A percentile compares a stretch with the other conserved stretches of the same genome.
These are phyloP conservation scores for Azorinus chamasolen DNA, from an alignment of 2,888 invertebrate genomes.

Conservation along the genomic window DNA sequence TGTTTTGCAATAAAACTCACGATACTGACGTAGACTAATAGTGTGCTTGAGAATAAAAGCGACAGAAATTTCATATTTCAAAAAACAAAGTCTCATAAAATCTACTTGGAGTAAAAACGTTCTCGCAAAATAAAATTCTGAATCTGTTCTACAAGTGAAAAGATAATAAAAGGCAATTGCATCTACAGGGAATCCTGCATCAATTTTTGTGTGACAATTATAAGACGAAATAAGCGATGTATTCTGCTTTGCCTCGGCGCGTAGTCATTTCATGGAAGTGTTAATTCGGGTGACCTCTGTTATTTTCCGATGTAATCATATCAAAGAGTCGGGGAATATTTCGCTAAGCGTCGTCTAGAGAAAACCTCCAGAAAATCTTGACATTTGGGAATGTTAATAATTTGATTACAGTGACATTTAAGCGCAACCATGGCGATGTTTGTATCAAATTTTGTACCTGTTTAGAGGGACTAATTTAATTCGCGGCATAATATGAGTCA, in stretches of 20 bases:
- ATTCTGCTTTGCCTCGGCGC: conserved; percentile 47
- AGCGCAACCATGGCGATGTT: conserved; percentile 54
- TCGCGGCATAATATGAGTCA: conserved; percentile 56
- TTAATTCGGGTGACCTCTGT: conserved; percentile 54
- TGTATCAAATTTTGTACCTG: conserved; percentile 64
- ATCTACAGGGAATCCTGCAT: background rate
- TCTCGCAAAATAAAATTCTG: background rate
- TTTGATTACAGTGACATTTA: conserved; percentile 45
- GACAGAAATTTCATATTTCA: no score
- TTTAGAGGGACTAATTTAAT: conserved; percentile 60
- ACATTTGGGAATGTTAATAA: conserved; percentile 51
- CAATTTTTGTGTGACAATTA: conserved; percentile 19
- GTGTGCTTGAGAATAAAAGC: no score
- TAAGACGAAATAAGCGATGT: conserved; percentile 1
- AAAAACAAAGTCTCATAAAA: no score
- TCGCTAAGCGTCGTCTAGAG: conserved; percentile 46
- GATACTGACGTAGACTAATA: no score
- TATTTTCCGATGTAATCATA: conserved; percentile 48
- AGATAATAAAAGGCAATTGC: background rate
- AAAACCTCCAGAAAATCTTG: conserved; percentile 16
- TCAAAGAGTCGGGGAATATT: conserved; percentile 43
- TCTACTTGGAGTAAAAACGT: background rate
- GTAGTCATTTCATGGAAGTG: conserved; percentile 29
- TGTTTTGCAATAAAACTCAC: no score
- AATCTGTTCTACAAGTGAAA: background rate